These are phyloP conservation scores for Reinhardtius hippoglossoides DNA, from an alignment of 2,113 vertebrate genomes.

Conservation along the genomic window DNA sequence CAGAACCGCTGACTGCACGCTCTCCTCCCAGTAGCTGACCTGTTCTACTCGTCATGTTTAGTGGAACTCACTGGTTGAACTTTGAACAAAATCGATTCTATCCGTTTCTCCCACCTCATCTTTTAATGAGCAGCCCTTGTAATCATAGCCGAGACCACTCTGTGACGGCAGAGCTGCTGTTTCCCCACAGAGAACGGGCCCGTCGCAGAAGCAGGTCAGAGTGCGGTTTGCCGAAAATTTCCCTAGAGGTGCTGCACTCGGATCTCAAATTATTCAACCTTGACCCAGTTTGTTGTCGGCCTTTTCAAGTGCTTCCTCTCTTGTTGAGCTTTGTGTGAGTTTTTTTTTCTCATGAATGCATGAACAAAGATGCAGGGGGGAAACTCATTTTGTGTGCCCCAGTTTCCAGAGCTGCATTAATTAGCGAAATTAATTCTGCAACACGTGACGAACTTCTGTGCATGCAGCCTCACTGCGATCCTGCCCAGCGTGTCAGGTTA, in stretches of 20 bases:
- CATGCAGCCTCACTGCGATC: slow-evolving; percentile 9
- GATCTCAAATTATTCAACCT: slow-evolving; percentile 57
- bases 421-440: slow-evolving; percentile 62
- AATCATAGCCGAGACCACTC: slow-evolving; percentile 21
- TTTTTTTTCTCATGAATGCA: slow-evolving; percentile 43
- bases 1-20: slow-evolving; percentile 42
- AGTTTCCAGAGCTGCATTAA: slow-evolving; percentile 67
- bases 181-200: slow-evolving; percentile 30
- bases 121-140: slow-evolving; percentile 21
- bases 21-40: slow-evolving; percentile 2
- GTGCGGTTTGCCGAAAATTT: slow-evolving; percentile 47
- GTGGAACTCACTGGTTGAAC: no score
- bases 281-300: slow-evolving; percentile 56
- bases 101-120: slow-evolving; percentile 6
- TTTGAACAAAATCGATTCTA: background rate
- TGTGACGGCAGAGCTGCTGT: slow-evolving; percentile 10
- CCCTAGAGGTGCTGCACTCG: slow-evolving; percentile 35
- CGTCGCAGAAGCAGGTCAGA: slow-evolving; percentile 45
- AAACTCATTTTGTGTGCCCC: slow-evolving; percentile 60
- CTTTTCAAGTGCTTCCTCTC: slow-evolving; percentile 38
- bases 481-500: background rate
- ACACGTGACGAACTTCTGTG: slow-evolving; percentile 22
- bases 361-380: slow-evolving; percentile 45
- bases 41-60: background rate
- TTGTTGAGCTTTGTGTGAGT: slow-evolving; percentile 14